These are phyloP conservation scores for Zosterops lateralis DNA, from an alignment of 2,113 vertebrate species.

Conservation along the genomic window DNA sequence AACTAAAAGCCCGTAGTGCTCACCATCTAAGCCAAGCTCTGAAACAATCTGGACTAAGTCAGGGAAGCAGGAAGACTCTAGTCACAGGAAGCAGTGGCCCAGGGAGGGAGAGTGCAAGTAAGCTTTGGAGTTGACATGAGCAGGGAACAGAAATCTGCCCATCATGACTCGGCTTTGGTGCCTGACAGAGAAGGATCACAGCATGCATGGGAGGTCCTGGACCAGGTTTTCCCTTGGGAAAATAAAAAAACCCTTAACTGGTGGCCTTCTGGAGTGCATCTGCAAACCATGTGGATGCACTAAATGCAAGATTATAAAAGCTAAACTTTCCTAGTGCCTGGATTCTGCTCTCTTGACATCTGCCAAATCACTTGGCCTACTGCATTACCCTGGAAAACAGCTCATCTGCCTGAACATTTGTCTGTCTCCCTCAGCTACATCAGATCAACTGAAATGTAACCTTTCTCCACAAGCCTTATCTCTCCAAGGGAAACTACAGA, in stretches of 20 bases:
- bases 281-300: not conserved
- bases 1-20: rapidly evolving
- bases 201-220: rapidly evolving
- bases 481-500: not conserved
- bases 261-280: not conserved
- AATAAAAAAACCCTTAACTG: not conserved
- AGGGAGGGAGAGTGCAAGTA: not conserved
- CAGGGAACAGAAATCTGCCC: not conserved
- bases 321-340: not conserved
- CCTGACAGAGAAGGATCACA: rapidly evolving
- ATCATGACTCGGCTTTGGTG: not conserved
- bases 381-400: not conserved
- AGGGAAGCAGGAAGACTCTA: not conserved
- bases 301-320: not conserved
- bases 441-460: not conserved
- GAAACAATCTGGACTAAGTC: not conserved
- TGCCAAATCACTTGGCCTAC: not conserved
- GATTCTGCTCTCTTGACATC: not conserved
- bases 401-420: not conserved
- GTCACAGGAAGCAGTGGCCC: not conserved
- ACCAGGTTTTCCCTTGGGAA: not conserved
- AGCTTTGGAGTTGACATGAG: rapidly evolving
- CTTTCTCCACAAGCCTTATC: not conserved
- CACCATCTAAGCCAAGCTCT: not conserved
- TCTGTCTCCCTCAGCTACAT: not conserved